phyloP scores from a whole-genome alignment of 2,888 invertebrate species.

The Clivina fossor region DNA sequence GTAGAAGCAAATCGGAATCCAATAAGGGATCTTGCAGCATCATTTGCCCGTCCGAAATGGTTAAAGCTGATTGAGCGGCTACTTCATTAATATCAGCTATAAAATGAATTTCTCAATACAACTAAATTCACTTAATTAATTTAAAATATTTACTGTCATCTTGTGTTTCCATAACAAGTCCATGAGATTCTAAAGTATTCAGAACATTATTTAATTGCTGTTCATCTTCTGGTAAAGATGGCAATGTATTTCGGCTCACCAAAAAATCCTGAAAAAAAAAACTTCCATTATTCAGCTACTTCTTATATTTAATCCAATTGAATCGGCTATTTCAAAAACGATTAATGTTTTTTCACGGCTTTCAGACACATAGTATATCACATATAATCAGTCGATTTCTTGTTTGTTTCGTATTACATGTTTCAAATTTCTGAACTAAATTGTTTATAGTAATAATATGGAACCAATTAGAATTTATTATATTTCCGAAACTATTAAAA shows the following conservation, averaged over 20 bases:
- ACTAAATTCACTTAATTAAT: too few relatives aligned
- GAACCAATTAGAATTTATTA: too few relatives aligned
- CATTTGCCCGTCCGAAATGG: constrained; percentile 23
- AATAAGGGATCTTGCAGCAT: constrained; percentile 27
- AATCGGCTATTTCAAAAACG: not conserved
- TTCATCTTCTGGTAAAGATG: constrained; percentile 25
- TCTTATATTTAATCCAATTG: not conserved
- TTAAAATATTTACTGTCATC: constrained; percentile 7
- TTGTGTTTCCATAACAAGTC: constrained; percentile 24
- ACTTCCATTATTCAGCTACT: not conserved
- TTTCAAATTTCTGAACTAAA: too few relatives aligned
- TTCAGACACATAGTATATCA: too few relatives aligned
- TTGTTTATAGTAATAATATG: too few relatives aligned
- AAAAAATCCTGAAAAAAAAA: constrained; percentile 23
- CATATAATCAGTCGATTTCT: too few relatives aligned
- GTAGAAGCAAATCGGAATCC: constrained; percentile 21
- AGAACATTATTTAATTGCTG: constrained; percentile 28
- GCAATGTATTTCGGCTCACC: constrained; percentile 20
- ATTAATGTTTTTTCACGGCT: not conserved
- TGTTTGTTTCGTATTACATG: too few relatives aligned
- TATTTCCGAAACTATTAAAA: too few relatives aligned
- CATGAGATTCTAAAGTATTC: constrained; percentile 29
- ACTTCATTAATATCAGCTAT: constrained; percentile 24
- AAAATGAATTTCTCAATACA: not conserved
- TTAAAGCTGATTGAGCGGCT: constrained; percentile 9